Percentiles rank a stretch among this genome's conserved stretches.
These are phyloP conservation scores for Mycogona germanica DNA, from an alignment of 2,888 invertebrate species.

Conservation along the genomic window DNA sequence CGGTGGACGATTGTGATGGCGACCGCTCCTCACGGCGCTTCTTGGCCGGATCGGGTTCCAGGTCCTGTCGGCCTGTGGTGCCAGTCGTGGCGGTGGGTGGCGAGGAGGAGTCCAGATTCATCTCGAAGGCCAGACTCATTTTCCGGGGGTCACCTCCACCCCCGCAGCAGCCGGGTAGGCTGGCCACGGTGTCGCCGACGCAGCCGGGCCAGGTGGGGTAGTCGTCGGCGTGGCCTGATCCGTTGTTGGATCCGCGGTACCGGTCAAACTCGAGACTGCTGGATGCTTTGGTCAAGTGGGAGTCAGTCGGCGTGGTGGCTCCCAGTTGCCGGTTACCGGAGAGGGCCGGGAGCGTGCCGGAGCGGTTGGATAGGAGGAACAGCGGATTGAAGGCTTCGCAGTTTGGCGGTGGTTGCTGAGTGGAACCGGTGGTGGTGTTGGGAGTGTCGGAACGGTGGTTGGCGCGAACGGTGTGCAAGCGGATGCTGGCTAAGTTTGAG, in stretches of 20 bases:
- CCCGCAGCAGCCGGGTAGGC: no score
- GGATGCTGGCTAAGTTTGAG: background rate
- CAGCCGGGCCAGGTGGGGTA: no score
- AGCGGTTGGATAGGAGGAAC: background rate
- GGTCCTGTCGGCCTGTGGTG: no score
- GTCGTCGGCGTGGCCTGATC: background rate
- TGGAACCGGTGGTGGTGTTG: background rate
- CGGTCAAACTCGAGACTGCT: conserved; percentile 4
- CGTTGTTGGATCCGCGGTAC: background rate
- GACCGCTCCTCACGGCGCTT: background rate
- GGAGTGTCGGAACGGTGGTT: background rate
- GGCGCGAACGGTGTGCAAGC: background rate
- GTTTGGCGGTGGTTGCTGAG: background rate
- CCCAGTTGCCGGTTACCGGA: conserved; percentile 25
- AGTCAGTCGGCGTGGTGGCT: background rate
- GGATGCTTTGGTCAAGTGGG: conserved; percentile 4
- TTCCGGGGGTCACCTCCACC: conserved; percentile 21
- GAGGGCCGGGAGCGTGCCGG: conserved; percentile 16
- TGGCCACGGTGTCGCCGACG: no score
- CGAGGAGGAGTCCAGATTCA: conserved; percentile 39
- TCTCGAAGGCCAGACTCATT: conserved; percentile 44
- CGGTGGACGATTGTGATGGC: conserved; percentile 7
- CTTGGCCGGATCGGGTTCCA: background rate
- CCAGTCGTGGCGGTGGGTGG: background rate
- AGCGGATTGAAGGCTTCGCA: conserved; percentile 1